Base-by-base conservation (phyloP, 2,888 invertebrate species). In the Drosophila kokeensis region DNA sequence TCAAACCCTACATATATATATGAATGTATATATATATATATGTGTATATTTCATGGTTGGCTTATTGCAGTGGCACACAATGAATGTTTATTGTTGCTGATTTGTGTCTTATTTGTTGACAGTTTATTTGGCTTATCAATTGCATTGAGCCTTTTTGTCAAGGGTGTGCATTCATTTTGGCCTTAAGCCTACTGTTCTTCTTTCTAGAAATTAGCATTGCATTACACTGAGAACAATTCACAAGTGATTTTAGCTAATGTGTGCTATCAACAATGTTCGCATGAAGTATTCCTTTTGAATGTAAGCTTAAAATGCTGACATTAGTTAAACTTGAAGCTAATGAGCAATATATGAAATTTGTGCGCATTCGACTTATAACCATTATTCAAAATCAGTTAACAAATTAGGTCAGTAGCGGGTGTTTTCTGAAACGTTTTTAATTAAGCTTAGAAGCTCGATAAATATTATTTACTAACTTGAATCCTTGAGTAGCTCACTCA, bases 101-200 rank as follows among this genome's bases (percentile, higher is more conserved):
- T 91, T 82, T 84, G 87, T 81, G 89, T 83, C 82, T 90, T 91
- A 90, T 90, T 90, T 90, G 91, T 86, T 90, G 90, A 91, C 91
- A 91, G 87, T 89, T 90, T 90, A 90, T 89, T 87, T 90, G 68
- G 81, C 87, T 89, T 87, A 89, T 78, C 79, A 87, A 90, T 90
- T 81, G 83, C 79, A 67, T 53, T 75, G 64, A 69, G 80, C 64
- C 78, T 61, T 82, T 78, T 66, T 70, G 63, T 73, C 67, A 67
- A 70, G 54, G 59, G 53, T 60, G 65, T 69, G 68, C 64, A 67
- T 63, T 38, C 82, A 64, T 59, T 70, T 81, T 68, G 54, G 63
- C 49, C 21, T 42, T 83, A 85, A 74, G 69, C 72, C 80, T 48
- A 76, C 73, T 68, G 69, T 72, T 55, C 55, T 24, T 24, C 48